Conservation (phyloP, 2,888 invertebrate genomes). For the Tromatobia lineatoria region DNA sequence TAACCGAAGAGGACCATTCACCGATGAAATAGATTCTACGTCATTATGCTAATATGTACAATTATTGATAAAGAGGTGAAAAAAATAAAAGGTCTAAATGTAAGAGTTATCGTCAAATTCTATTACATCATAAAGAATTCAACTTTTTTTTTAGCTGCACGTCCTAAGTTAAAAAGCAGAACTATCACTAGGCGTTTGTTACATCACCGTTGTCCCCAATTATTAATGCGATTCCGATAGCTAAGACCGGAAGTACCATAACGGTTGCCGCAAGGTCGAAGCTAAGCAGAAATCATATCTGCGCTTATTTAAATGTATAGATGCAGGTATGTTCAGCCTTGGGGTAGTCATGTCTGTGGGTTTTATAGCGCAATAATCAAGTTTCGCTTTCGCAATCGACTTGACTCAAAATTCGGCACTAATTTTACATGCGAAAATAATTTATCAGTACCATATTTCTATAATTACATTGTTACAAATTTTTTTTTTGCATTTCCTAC, state of each 20-base stretch:
- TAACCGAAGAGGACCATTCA: no score
- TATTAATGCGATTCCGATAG: slow-evolving; percentile 12
- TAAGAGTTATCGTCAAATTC: no score
- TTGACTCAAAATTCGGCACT: neutral
- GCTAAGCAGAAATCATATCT: slow-evolving; percentile 1
- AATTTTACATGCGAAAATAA: neutral
- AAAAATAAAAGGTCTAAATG: no score
- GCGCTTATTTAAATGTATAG: slow-evolving; percentile 8
- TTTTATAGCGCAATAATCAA: neutral
- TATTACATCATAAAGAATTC: no score
- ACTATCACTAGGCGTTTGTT: neutral
- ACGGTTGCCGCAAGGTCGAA: slow-evolving; percentile 2
- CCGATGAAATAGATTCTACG: no score
- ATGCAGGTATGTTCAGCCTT: slow-evolving; percentile 5
- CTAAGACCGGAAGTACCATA: slow-evolving; percentile 15
- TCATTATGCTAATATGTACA: no score
- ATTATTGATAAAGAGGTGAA: no score
- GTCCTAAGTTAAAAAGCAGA: neutral
- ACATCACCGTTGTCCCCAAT: neutral
- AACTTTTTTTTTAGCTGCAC: neutral
- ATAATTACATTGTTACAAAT: no score
- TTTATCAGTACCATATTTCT: no score
- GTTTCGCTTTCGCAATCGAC: neutral
- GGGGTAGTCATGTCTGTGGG: neutral
- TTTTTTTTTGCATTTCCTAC: no score